phyloP scores from a whole-genome alignment of 2,797 vertebrate species.

The Chaenodraco wilsoni region DNA sequence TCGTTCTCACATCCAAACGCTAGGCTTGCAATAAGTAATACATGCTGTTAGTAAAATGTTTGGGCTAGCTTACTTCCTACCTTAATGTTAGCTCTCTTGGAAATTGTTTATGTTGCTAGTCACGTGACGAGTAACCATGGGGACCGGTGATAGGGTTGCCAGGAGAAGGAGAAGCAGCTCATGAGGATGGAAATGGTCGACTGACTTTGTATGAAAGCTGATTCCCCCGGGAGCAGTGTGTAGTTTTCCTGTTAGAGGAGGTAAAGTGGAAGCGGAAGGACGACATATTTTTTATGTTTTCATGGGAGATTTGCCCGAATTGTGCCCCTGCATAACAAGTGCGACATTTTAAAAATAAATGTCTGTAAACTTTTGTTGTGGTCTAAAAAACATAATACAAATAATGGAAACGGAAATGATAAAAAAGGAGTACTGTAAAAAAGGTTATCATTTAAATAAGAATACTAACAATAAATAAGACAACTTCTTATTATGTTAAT shows the following conservation, averaged over 20 bases:
- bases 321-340: too few species aligned
- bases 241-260: not conserved
- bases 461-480: too few species aligned
- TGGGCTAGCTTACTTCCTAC: conserved; percentile 16
- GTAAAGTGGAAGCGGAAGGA: not conserved
- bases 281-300: not conserved
- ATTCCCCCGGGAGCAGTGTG: not conserved
- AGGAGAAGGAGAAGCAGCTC: not conserved
- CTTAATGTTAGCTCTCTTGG: conserved; percentile 13
- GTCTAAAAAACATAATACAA: too few species aligned
- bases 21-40: not conserved
- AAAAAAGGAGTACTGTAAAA: too few species aligned
- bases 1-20: conserved; percentile 7
- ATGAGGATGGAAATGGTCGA: not conserved
- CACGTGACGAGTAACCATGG: conserved; percentile 76
- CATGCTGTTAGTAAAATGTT: not conserved
- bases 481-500: too few species aligned
- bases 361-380: too few species aligned
- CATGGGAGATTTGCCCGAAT: too few species aligned
- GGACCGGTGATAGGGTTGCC: conserved; percentile 31
- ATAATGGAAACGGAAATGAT: too few species aligned
- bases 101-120: conserved; percentile 70
- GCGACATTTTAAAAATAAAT: too few species aligned
- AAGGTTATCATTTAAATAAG: too few species aligned
- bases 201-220: not conserved